Evolutionary conservation across 2,113 vertebrate genomes (phyloP).

Genomic region (Forbesichthys papilliferus): DNA sequence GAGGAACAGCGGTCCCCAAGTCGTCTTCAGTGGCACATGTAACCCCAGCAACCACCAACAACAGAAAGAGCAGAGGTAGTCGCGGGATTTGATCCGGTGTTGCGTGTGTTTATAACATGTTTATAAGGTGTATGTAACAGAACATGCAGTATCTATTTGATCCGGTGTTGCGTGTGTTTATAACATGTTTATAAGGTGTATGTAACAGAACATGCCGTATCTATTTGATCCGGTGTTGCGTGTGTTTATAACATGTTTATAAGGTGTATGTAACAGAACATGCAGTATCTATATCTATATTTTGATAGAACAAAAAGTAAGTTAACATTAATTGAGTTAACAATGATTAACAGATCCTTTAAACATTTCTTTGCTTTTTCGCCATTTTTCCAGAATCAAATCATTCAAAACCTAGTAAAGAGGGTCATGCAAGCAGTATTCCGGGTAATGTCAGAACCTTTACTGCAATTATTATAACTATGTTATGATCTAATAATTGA

Average conservation of each 20-base stretch:
- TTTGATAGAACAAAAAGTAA: not conserved
- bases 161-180: not conserved
- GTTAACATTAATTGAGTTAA: too few species aligned
- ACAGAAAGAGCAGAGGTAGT: conserved; percentile 88
- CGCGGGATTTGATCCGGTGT: conserved; percentile 23
- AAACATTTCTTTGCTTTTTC: not conserved
- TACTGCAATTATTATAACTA: not conserved
- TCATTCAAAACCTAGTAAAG: conserved; percentile 73
- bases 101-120: not conserved
- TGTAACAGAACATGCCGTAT: too few species aligned
- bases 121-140: too few species aligned
- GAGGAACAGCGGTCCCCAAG: conserved; percentile 62
- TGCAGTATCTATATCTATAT: too few species aligned
- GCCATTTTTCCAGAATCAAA: conserved; percentile 52
- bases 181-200: too few species aligned
- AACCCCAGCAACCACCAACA: conserved; percentile 65
- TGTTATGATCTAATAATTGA: too few species aligned
- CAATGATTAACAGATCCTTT: not conserved
- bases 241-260: not conserved
- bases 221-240: not conserved
- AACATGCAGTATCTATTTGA: not conserved
- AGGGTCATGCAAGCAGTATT: conserved; percentile 73
- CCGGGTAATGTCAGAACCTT: conserved; percentile 72
- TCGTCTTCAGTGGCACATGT: conserved; percentile 67
- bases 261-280: not conserved